Conservation (phyloP, 2,888 invertebrate species). For the Homarus gammarus region DNA sequence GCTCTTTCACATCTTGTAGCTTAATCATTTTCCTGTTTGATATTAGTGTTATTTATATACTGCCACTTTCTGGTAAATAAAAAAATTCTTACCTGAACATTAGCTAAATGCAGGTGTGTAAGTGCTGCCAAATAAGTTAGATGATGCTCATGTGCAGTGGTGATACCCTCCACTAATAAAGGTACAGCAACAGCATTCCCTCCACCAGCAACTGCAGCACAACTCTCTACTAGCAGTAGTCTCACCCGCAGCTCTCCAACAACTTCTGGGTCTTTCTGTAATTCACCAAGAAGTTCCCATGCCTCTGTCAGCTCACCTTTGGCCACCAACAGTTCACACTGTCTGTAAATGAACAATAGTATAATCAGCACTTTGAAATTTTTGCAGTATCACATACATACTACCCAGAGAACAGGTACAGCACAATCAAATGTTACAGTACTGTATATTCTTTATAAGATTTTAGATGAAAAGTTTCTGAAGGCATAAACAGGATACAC, state of each 20-base stretch:
- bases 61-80: no score
- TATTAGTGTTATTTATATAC: no score
- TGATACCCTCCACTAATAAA: constrained; percentile 85
- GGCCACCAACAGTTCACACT: constrained; percentile 62
- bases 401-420: no score
- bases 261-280: constrained; percentile 41
- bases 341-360: constrained; percentile 12
- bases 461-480: no score
- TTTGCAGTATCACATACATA: no score
- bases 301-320: constrained; percentile 64
- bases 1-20: no score
- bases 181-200: constrained; percentile 79
- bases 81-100: constrained; percentile 83
- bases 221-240: constrained; percentile 61
- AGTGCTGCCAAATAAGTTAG: constrained; percentile 88
- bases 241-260: constrained; percentile 63
- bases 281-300: constrained; percentile 53
- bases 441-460: no score
- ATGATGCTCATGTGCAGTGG: constrained; percentile 86
- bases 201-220: constrained; percentile 74
- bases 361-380: no score
- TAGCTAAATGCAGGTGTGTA: constrained; percentile 88
- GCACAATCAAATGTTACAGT: no score
- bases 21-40: no score
- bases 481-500: no score